Percentiles rank a stretch among this genome's conserved stretches.
Conservation (phyloP, 2,888 invertebrate genomes). For the Ophion ellenae region DNA sequence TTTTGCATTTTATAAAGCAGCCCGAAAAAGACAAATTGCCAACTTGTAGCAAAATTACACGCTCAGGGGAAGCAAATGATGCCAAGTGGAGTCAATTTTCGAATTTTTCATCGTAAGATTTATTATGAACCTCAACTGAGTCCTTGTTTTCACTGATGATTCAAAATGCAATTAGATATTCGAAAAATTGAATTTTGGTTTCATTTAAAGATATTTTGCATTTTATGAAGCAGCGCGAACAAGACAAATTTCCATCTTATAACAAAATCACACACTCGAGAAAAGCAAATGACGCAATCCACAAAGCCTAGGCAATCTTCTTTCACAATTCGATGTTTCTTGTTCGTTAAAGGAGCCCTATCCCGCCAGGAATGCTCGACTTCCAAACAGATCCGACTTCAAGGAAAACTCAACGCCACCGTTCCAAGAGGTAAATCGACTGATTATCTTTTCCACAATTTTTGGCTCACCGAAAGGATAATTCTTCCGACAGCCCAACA, state of each 20-base stretch:
- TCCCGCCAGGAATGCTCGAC: conserved; percentile 64
- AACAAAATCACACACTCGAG: no score
- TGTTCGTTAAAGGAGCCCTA: conserved; percentile 70
- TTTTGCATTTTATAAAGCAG: not conserved
- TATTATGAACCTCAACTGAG: no score
- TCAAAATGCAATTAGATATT: not conserved
- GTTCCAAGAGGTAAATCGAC: conserved; percentile 64
- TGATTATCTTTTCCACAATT: not conserved
- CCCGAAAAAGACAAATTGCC: not conserved
- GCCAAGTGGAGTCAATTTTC: not conserved
- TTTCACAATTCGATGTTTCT: conserved; percentile 6
- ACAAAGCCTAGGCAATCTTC: not conserved
- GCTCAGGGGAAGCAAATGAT: no score
- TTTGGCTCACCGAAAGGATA: not conserved
- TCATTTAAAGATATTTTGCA: not conserved
- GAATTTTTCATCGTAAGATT: not conserved
- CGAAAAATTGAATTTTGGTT: not conserved
- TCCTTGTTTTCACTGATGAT: not conserved
- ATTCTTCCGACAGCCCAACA: not conserved
- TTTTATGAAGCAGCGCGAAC: not conserved
- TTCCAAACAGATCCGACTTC: conserved; percentile 44
- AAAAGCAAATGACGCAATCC: no score
- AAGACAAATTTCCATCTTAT: not conserved
- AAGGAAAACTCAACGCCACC: conserved; percentile 40
- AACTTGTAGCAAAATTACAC: no score